These are phyloP conservation scores for Calameuta idolon DNA, from an alignment of 2,888 invertebrate species.

Conservation along the genomic window DNA sequence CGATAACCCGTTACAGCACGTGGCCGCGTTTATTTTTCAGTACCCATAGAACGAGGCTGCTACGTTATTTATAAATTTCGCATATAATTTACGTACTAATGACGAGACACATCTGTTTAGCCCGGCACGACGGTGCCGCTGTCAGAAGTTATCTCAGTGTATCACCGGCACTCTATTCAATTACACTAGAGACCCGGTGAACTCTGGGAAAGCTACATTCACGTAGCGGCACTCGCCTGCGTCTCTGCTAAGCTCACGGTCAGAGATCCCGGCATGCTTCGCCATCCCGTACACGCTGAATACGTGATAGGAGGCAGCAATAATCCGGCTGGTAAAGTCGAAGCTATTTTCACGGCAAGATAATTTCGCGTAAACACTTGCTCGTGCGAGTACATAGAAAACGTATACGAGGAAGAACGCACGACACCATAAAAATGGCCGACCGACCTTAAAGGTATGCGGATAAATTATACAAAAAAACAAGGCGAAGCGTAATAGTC, in stretches of 20 bases:
- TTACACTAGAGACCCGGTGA: slow-evolving; percentile 48
- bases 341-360: background rate
- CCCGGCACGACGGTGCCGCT: slow-evolving; percentile 35
- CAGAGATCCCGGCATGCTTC: background rate
- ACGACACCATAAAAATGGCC: background rate
- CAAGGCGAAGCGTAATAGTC: background rate
- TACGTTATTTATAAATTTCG: background rate
- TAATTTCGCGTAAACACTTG: background rate
- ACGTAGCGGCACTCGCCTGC: background rate
- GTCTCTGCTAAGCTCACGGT: background rate
- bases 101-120: slow-evolving; percentile 37
- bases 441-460: background rate
- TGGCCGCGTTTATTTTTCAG: background rate
- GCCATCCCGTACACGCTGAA: background rate
- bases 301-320: background rate
- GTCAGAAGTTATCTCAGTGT: slow-evolving; percentile 43
- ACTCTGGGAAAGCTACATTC: background rate
- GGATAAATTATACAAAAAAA: background rate
- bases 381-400: background rate
- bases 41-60: background rate
- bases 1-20: background rate
- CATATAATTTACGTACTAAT: background rate
- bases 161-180: slow-evolving; percentile 52
- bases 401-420: background rate
- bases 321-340: background rate